phyloP scores from a whole-genome alignment of 2,888 invertebrate genomes.

The Apamea crenata region DNA sequence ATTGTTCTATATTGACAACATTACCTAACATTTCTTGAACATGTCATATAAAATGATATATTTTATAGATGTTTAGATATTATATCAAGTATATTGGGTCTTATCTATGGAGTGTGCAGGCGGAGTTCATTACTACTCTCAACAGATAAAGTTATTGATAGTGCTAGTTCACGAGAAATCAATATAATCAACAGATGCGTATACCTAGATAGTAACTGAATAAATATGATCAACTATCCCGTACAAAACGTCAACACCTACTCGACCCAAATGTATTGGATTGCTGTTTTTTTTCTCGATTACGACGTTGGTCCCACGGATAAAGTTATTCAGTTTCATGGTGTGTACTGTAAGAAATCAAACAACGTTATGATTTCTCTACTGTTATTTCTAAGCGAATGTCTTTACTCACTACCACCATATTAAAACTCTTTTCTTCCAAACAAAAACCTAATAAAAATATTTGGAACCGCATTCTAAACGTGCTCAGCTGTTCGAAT shows the following conservation, averaged over 20 bases:
- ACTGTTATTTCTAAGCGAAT: neutral
- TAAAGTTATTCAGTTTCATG: neutral
- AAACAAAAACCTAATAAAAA: no score
- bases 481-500: no score
- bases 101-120: constrained; percentile 44
- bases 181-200: constrained; percentile 47
- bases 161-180: constrained; percentile 47
- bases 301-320: neutral
- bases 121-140: constrained; percentile 59
- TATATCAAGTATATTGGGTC: constrained; percentile 32
- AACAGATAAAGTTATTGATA: constrained; percentile 53
- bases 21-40: constrained; percentile 22
- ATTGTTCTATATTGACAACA: neutral
- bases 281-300: neutral
- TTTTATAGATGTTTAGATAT: constrained; percentile 32
- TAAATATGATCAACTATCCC: neutral
- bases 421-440: no score
- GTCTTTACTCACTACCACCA: no score
- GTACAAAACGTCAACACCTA: neutral
- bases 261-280: neutral
- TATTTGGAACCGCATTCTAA: no score
- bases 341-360: no score
- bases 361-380: neutral
- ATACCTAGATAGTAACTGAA: neutral
- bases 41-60: constrained; percentile 9